Base-by-base conservation (phyloP, 2,113 vertebrate species). In the Numida meleagris region DNA sequence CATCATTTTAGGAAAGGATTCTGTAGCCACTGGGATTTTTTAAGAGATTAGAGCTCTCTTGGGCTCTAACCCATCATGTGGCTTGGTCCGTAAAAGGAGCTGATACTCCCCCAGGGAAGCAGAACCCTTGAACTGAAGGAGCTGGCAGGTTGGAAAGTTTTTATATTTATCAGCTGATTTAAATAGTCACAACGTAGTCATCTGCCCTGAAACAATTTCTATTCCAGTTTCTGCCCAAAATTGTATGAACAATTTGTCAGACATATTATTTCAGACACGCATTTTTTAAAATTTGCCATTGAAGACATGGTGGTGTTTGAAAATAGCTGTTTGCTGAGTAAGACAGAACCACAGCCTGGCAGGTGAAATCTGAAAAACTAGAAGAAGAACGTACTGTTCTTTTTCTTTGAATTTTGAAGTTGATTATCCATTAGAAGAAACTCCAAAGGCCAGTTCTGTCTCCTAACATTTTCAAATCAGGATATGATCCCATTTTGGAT, bases 161-260 rank as follows among this genome's bases (percentile, higher is more conserved):
- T 85, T 4, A 68, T 76, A 43, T 67, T 90, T 88, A 55, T 90
- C 73, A 71, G 68, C 33, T 88, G 91, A 75, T 63, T 85, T 88
- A 27, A 81, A 83, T 62, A 83, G 51, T 88, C 51, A 25, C 34
- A 71, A 10, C 14, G 3, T 46, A 38, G 43, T 74, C 51, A 18
- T 57, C 72, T 89, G 38, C 61, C 61, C 80, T 88, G 46, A 92
- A 93, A 92, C 51, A 68, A 74, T 67, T 90, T 92, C 21, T 81
- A 12, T 75, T 89, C 59, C n/a, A 63, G 7, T 77, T 94, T 90
- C 12, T 83, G 42, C 42, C 81, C 82, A 77, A 59, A 15, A 46
- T n/a, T 81, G 34, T 51, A 20, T 2, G 4, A 71, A 27, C 18
- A 79, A 36, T n/a, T 77, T 96, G 63, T 88, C 42, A 88, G 58